Evolutionary conservation across 2,888 invertebrate genomes (phyloP), one percentile per base, ranked within the genome.

Genomic region (Platycheirus albimanus): DNA sequence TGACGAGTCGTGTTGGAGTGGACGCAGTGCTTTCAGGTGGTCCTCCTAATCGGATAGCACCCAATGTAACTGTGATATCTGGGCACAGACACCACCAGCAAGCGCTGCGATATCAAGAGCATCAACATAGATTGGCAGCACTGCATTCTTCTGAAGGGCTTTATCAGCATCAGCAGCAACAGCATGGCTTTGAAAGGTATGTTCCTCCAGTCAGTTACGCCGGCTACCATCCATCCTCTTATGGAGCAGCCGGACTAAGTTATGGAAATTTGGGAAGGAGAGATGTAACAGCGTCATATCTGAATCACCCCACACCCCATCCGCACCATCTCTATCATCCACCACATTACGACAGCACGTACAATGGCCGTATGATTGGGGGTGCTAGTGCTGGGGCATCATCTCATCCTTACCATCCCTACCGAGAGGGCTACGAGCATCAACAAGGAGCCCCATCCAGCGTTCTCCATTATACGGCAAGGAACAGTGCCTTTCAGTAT

Each of bases 401-500:
- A 56, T 10, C 72, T 17, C 52, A 63, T 1, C 66, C 86, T 1
- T 86, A 85, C 51, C 85, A 80, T 20, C 85, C 83, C 1, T 83
- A 74, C 56, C 56, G 78, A 13, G 78, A 72, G 15, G 51, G 20
- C n/a, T 83, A 78, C 28, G 83, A 83, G 17, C 69, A 74, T n/a
- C 89, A 88, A 54, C 89, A 88, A 76, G 85, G 88, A 61, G 85
- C 88, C 58, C 88, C 89, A 49, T 87, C 89, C 43, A 88, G 88
- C 63, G 88, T 89, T 47, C 84, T 89, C 19, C 89, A 89, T 70
- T 89, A 89, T 80, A 88, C 89, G 24, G 87, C 89, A 51, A 86
- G 87, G 20, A 77, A 30, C 2, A 45, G 63, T 51, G 41, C 80
- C 15, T 75, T 80, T 13, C 79, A 72, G n/a, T 83, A 83, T 74